Evolutionary conservation across 2,888 invertebrate species (phyloP).

Genomic region (Lordiphosa fenestrarum): DNA sequence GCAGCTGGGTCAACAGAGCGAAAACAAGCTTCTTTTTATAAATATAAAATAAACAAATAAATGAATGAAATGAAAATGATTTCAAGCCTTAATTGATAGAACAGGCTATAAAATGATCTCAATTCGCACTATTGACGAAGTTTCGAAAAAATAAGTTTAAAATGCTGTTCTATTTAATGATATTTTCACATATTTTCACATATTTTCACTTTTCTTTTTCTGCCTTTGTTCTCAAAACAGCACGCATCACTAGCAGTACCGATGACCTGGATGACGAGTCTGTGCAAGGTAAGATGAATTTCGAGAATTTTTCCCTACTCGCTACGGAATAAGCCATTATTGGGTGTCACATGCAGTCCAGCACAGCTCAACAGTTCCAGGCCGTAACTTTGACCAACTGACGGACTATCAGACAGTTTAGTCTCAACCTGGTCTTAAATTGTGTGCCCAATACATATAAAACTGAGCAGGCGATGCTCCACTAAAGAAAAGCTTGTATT

Average conservation of each 20-base stretch:
- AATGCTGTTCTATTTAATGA: neutral
- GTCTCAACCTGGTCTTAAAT: constrained; percentile 13
- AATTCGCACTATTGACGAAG: too few relatives aligned
- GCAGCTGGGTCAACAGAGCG: too few relatives aligned
- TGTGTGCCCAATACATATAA: constrained; percentile 26
- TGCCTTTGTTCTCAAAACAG: constrained; percentile 78
- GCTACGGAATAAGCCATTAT: constrained; percentile 76
- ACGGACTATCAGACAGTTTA: constrained; percentile 10
- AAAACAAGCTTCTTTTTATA: too few relatives aligned
- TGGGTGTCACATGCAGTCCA: constrained; percentile 30
- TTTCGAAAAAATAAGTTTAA: too few relatives aligned
- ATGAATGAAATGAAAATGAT: too few relatives aligned
- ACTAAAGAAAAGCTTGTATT: constrained; percentile 33
- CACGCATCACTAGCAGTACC: constrained; percentile 90
- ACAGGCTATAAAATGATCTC: too few relatives aligned
- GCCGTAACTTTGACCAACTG: constrained; percentile 3
- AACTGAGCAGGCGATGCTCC: constrained; percentile 22
- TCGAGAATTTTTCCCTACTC: constrained; percentile 80
- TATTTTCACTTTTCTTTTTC: neutral
- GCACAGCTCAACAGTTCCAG: constrained; percentile 31
- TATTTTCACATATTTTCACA: too few relatives aligned
- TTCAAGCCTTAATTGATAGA: too few relatives aligned
- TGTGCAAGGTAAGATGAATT: constrained; percentile 80
- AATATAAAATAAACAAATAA: too few relatives aligned
- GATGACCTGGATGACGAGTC: constrained; percentile 87